Percentiles rank a stretch among this genome's conserved stretches.
Evolutionary conservation across 2,888 invertebrate genomes (phyloP).

Genomic region (Cistogaster globosa): DNA sequence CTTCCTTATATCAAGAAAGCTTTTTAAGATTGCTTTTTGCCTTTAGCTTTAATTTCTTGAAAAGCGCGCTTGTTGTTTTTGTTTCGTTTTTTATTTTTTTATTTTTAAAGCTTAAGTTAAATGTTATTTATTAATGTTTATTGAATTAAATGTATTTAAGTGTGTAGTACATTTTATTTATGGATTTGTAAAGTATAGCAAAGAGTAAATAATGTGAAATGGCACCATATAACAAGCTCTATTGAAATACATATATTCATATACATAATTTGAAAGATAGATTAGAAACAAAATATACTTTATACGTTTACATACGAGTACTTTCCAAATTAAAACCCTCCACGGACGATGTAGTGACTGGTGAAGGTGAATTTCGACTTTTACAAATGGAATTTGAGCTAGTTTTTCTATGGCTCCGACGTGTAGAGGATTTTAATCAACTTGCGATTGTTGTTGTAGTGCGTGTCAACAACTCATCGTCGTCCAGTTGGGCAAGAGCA

Average conservation of each 20-base stretch:
- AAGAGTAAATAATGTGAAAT: constrained; percentile 18
- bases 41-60: not conserved
- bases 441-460: constrained; percentile 66
- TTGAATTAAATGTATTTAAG: not conserved
- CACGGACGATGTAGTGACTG: constrained; percentile 50
- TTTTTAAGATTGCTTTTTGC: constrained; percentile 21
- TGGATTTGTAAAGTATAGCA: not conserved
- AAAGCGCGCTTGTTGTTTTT: not conserved
- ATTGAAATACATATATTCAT: not conserved
- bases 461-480: constrained; percentile 78
- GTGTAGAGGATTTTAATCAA: constrained; percentile 73
- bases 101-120: constrained; percentile 38
- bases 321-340: constrained; percentile 76
- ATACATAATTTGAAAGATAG: not conserved
- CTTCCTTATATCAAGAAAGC: constrained; percentile 21
- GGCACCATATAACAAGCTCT: constrained; percentile 62
- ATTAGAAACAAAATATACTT: constrained; percentile 15
- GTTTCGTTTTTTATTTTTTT: no score
- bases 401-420: constrained; percentile 60
- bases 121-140: not conserved
- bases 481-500: constrained; percentile 77
- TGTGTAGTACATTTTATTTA: not conserved
- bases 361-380: constrained; percentile 64
- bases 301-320: constrained; percentile 77
- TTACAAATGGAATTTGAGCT: constrained; percentile 68